Base-by-base conservation (phyloP, 1,140 invertebrate species). In the Drosophila tropicalis region DNA sequence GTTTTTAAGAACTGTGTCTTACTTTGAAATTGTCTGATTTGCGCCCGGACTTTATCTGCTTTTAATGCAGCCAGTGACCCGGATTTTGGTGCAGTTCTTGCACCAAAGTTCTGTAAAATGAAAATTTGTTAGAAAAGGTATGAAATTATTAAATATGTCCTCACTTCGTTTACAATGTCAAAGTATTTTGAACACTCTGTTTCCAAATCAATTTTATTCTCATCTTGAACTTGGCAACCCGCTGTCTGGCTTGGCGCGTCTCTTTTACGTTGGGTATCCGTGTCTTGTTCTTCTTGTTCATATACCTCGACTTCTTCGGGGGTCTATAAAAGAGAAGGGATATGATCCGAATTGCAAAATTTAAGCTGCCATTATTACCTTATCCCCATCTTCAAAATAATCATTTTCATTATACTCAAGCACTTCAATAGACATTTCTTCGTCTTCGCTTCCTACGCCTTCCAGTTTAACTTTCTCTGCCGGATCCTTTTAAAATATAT, bases 1-100 rank as follows among this genome's bases (percentile, higher is more conserved):
- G 73, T 76, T 2, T 55, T 76, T 1, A 76, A 39, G 1, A 76
- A 76, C 58, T 60, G 47, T 12, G 73, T 76, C 39, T 76, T 76
- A 15, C 72, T 70, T 5, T 76, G 66, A 25, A 34, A 76, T 13
- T 76, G 73, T n/a, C 47, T 57, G 9, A 76, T 76, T 61, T 76
- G 73, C 0, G 73, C 73, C 22, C 72, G 40, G 9, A 34, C 44
- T 25, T 76, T 76, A 1, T 76, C 72, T 3, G 73, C 72, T 17
- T 15, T 69, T 13, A 76, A 15, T 15, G 72, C 22, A 41, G 73
- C 66, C n/a, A 76, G 9, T 36, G 56, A 25, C 6, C 29, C 57
- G 0, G 39, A 39, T 12, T 51, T 76, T 5, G 73, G 73, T n/a
- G 60, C 70, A 19, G 29, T 15, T 9, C 68, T 47, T 34, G 55